Conservation (phyloP, 2,888 invertebrate species). For the Drosophila limbata region DNA sequence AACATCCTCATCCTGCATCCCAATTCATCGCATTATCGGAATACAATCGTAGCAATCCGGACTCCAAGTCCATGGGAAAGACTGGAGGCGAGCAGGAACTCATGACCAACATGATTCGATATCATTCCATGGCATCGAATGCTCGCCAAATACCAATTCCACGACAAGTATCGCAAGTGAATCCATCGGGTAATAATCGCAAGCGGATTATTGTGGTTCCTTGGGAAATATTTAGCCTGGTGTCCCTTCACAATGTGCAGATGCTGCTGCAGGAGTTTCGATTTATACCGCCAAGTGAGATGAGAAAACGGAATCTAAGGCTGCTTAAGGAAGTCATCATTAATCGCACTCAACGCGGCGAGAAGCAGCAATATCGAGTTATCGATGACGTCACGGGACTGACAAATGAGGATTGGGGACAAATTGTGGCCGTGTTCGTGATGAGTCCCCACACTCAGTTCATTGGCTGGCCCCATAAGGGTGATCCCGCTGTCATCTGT, state of each 20-base stretch:
- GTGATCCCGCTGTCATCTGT: conserved; percentile 5
- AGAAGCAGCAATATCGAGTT: conserved; percentile 1
- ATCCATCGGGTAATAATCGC: too few relatives aligned
- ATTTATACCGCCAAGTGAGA: background rate
- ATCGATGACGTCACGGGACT: background rate
- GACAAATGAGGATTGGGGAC: background rate
- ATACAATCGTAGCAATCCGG: background rate
- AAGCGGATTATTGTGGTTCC: conserved; percentile 6
- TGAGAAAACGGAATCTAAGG: background rate
- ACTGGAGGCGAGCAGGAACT: background rate
- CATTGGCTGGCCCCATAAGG: background rate
- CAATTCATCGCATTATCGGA: background rate
- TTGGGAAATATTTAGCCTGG: background rate
- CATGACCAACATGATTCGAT: background rate
- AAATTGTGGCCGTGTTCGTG: conserved; percentile 6
- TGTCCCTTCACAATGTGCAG: conserved; percentile 3
- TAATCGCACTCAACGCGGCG: background rate
- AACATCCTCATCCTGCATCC: background rate
- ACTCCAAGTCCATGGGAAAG: background rate
- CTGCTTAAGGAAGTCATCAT: conserved; percentile 1
- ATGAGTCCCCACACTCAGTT: background rate
- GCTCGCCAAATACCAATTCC: background rate
- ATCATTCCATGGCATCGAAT: background rate
- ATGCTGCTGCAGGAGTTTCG: background rate
- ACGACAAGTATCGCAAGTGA: background rate